Evolutionary conservation across 2,888 invertebrate genomes (phyloP).

Genomic region (Dinocampus coccinellae): DNA sequence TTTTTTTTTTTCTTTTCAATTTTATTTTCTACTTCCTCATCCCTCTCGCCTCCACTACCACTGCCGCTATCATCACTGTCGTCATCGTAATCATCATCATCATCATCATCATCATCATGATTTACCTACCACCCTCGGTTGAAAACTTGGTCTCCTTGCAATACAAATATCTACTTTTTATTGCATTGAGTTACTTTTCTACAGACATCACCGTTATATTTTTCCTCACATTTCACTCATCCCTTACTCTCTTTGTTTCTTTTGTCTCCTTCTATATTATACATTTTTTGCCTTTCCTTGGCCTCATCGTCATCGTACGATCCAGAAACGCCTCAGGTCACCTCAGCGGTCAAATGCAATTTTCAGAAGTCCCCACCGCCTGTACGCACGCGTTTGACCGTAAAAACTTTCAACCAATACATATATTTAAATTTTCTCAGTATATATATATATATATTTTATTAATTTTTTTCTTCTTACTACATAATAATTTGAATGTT

Average conservation of each 20-base stretch:
- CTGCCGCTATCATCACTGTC: no score
- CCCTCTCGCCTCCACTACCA: constrained; percentile 68
- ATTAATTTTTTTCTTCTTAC: not conserved
- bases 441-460: not conserved
- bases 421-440: no score
- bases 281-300: constrained; percentile 37
- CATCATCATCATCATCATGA: constrained; percentile 44
- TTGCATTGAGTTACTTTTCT: no score
- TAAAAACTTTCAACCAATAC: not conserved
- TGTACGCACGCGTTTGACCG: not conserved
- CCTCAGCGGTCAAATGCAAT: constrained; percentile 42
- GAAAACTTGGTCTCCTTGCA: constrained; percentile 24
- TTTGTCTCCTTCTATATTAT: constrained; percentile 46
- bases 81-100: constrained; percentile 72
- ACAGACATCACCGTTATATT: constrained; percentile 37
- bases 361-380: constrained; percentile 41
- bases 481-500: no score
- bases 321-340: constrained; percentile 44
- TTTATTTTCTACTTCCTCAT: constrained; percentile 62
- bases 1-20: constrained; percentile 27
- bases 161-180: constrained; percentile 1
- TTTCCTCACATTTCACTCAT: constrained; percentile 52
- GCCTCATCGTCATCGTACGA: constrained; percentile 45
- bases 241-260: constrained; percentile 42
- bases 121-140: constrained; percentile 26